Evolutionary conservation across 2,888 invertebrate species (phyloP), one percentile per base, ranked within the genome.

Genomic region (Sminthurides aquaticus): DNA sequence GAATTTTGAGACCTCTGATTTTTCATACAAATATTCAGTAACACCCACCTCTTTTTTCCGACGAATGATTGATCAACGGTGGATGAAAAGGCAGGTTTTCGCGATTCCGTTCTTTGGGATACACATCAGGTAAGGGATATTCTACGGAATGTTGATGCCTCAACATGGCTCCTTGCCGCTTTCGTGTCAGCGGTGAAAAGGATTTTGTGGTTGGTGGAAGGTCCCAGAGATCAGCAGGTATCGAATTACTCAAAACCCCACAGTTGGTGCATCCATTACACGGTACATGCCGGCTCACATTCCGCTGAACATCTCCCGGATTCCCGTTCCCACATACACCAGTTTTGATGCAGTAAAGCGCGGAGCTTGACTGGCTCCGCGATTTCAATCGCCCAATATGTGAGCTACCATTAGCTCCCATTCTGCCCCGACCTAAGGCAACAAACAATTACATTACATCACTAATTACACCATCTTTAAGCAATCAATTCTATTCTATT

Each of bases 321-420:
- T 29, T 24, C 18, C 49, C 49, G 43, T 43, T 66, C 29, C 28
- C 49, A 59, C 57, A 22, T 8, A 54, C 43, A 5, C 54, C 59
- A 24, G 56, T 49, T 54, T 65, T 67, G 61, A 70, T 70, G 65
- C 70, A 71, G 69, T 74, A 71, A 15, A 73, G 62, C 48, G 74
- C 73, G 20, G 73, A 72, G 63, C 72, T 72, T 58, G 73, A 73
- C 65, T 74, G 74, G 61, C 69, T 69, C 43, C 74, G 70, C 57
- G 67, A 72, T 64, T 74, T 74, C 57, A 72, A 70, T 62, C 69
- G 72, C 55, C 70, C 71, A 66, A 66, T 67, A 60, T 69, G 70
- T 65, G 69, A 68, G 66, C 72, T 72, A 57, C 72, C 74, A 71
- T 74, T 74, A 58, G 74, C 74, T 71, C 74, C 74, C 74, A 74